A percentile compares a stretch with the other conserved stretches of the same genome.
Conservation (phyloP, 2,113 vertebrate species). For the Lethenteron reissneri region DNA sequence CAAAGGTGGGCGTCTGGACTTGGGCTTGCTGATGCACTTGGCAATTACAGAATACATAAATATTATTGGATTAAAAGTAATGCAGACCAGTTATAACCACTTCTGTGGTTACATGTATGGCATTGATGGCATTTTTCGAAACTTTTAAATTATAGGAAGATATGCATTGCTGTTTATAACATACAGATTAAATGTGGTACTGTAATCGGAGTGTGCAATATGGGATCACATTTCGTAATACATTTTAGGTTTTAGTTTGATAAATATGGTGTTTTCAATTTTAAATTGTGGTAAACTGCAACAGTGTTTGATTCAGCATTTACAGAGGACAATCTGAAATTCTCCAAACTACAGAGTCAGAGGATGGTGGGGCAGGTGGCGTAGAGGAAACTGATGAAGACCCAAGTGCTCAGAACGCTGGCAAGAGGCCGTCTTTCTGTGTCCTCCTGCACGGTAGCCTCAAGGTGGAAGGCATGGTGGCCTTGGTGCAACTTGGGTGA, state of each 20-base stretch:
- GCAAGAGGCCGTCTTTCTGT: constrained; percentile 92
- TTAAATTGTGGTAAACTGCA: too few relatives aligned
- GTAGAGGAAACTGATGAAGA: neutral
- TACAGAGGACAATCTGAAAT: too few relatives aligned
- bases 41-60: neutral
- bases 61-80: neutral
- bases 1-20: constrained; percentile 42
- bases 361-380: neutral
- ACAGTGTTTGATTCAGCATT: too few relatives aligned
- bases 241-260: too few relatives aligned
- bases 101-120: neutral
- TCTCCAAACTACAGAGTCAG: too few relatives aligned
- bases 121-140: neutral
- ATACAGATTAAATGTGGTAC: neutral
- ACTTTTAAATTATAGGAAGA: neutral
- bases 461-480: constrained; percentile 97
- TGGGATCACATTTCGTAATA: too few relatives aligned
- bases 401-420: constrained; percentile 36
- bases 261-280: too few relatives aligned
- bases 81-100: neutral
- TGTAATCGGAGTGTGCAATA: too few relatives aligned
- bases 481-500: constrained; percentile 83
- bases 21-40: neutral
- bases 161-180: neutral
- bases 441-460: constrained; percentile 84